Percentiles rank a stretch among this genome's conserved stretches.
Conservation (phyloP, 1,140 invertebrate genomes). For the Coenobita brevimanus region DNA sequence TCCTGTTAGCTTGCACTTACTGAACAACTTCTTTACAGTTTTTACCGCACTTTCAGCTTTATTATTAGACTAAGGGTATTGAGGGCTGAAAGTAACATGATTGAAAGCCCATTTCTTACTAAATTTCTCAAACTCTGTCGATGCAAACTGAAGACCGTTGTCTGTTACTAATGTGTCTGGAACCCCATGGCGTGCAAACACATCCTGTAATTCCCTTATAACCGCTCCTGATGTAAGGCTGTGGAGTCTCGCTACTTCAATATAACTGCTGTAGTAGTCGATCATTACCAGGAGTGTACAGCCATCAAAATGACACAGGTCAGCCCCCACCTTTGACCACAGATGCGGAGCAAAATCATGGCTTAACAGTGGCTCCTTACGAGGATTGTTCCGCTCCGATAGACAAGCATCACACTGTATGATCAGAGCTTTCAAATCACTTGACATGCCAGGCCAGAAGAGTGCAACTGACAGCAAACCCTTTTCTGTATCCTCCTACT, state of each 20-base stretch:
- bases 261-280: slow-evolving; percentile 69
- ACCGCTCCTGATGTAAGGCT: slow-evolving; percentile 39
- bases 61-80: not conserved
- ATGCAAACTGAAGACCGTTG: slow-evolving; percentile 70
- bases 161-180: slow-evolving; percentile 68
- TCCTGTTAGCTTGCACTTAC: not conserved
- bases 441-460: slow-evolving; percentile 12
- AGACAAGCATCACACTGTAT: slow-evolving; percentile 25
- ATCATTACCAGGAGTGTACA: slow-evolving; percentile 55
- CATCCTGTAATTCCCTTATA: slow-evolving; percentile 52
- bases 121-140: not conserved
- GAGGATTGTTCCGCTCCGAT: not conserved
- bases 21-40: not conserved
- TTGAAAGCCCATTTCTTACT: not conserved
- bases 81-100: not conserved
- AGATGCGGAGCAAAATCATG: slow-evolving; percentile 5
- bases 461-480: too few relatives aligned
- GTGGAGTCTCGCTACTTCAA: slow-evolving; percentile 57
- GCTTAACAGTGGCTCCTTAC: not conserved
- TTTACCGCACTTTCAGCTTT: not conserved
- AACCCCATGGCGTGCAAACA: slow-evolving; percentile 68
- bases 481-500: too few relatives aligned
- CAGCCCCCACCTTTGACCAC: slow-evolving; percentile 16
- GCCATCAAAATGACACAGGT: slow-evolving; percentile 27
- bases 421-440: slow-evolving; percentile 8